These are phyloP conservation scores for Astropecten irregularis DNA, from an alignment of 53 echinoderm and acorn worm genomes.

Conservation along the genomic window DNA sequence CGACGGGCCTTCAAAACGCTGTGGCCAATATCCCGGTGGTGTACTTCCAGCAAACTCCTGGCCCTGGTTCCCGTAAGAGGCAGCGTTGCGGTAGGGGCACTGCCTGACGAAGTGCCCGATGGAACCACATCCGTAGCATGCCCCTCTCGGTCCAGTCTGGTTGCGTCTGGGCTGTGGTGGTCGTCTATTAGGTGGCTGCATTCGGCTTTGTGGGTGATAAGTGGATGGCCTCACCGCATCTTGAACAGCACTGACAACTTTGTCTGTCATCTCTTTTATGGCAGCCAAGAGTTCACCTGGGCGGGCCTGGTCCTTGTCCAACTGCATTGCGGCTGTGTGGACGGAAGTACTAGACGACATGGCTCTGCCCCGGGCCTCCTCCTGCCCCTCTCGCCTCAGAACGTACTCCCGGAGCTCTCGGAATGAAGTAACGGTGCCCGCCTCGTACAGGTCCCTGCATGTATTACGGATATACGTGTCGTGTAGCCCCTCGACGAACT, in stretches of 20 bases:
- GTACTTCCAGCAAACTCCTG: neutral
- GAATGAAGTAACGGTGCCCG: neutral
- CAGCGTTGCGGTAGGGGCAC: neutral
- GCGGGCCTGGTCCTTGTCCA: neutral
- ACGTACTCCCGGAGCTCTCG: constrained; percentile 38
- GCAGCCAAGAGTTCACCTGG: neutral
- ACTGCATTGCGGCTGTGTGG: constrained; percentile 3
- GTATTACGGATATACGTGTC: constrained; percentile 34
- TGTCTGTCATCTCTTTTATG: neutral
- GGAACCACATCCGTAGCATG: constrained; percentile 16
- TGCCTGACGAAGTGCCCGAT: constrained; percentile 11
- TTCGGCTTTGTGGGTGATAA: too few relatives aligned
- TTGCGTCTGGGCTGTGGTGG: neutral
- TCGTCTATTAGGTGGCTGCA: neutral
- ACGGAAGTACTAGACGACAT: neutral
- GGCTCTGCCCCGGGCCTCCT: constrained; percentile 24
- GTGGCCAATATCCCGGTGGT: too few relatives aligned
- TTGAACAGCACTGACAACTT: constrained; percentile 1
- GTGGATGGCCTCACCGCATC: neutral
- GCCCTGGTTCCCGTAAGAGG: too few relatives aligned
- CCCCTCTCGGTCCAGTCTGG: neutral
- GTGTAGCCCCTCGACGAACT: neutral
- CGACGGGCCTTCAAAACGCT: too few relatives aligned
- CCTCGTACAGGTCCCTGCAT: constrained; percentile 24
- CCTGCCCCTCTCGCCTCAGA: constrained; percentile 32